Percentiles rank a stretch among this genome's conserved stretches.
Evolutionary conservation across 2,888 invertebrate genomes (phyloP).

Genomic region (Dugesia japonica): DNA sequence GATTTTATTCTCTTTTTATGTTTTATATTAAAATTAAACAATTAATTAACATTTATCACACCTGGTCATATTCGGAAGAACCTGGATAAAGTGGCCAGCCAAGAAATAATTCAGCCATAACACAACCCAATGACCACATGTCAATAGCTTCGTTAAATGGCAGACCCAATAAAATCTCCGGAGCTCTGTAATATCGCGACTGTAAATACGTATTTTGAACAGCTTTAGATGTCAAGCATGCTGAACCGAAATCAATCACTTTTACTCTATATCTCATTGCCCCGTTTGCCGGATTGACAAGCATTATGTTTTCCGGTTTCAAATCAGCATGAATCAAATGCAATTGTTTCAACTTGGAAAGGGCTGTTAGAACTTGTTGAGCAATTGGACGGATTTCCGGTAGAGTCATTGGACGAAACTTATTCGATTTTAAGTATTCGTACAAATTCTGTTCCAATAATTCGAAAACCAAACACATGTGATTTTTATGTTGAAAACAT

Average conservation of each 20-base stretch:
- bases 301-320: slow-evolving; percentile 99
- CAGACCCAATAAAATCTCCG: slow-evolving; percentile 54
- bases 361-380: slow-evolving; percentile 77
- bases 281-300: slow-evolving; percentile 65
- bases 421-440: slow-evolving; percentile 98
- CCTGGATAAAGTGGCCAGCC: slow-evolving; percentile 99
- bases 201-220: slow-evolving; percentile 98
- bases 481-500: slow-evolving; percentile 97
- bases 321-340: slow-evolving; percentile 97
- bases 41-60: too few species aligned
- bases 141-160: slow-evolving; percentile 98
- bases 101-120: slow-evolving; percentile 91
- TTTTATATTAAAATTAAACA: too few species aligned
- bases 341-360: slow-evolving; percentile 76
- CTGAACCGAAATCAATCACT: slow-evolving; percentile 96
- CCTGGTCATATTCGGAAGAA: slow-evolving; percentile 83
- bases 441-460: slow-evolving; percentile 99
- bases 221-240: slow-evolving; percentile 94
- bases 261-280: slow-evolving; percentile 66
- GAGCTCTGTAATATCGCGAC: slow-evolving; percentile 75
- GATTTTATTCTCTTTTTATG: too few species aligned
- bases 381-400: slow-evolving; percentile 95
- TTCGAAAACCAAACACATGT: slow-evolving; percentile 97
- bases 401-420: slow-evolving; percentile 91
- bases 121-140: slow-evolving; percentile 99